phyloP scores from a whole-genome alignment of 2,888 invertebrate species.

The Crematogaster levior region DNA sequence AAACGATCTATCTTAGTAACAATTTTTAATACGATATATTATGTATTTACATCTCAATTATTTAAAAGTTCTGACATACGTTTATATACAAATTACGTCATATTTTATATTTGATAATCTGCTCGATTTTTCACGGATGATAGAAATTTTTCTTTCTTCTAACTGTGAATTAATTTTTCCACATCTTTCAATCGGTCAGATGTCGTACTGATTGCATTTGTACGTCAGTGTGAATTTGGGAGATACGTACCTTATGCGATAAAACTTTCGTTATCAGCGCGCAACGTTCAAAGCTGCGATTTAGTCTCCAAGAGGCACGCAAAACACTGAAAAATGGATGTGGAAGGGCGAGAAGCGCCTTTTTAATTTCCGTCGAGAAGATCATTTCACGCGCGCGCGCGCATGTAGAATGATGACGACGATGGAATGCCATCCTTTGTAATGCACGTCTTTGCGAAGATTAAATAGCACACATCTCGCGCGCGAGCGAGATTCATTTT shows the following conservation, averaged over 20 bases:
- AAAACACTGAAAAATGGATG: constrained; percentile 35
- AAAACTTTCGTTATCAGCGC: constrained; percentile 20
- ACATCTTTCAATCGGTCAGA: background rate
- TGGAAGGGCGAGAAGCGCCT: background rate
- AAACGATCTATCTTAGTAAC: background rate
- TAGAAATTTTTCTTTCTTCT: background rate
- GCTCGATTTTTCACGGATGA: background rate
- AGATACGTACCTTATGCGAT: background rate
- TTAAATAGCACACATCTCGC: constrained; percentile 24
- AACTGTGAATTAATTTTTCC: constrained; percentile 1
- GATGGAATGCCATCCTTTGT: constrained; percentile 13
- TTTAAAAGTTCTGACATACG: background rate
- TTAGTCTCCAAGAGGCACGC: background rate
- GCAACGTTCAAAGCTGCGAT: constrained; percentile 14
- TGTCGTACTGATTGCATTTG: background rate
- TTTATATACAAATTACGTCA: background rate
- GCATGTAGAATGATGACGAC: background rate
- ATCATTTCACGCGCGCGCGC: too few relatives aligned
- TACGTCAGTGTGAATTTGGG: background rate
- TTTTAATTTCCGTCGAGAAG: constrained; percentile 50
- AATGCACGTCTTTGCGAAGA: constrained; percentile 33
- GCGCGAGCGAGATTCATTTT: constrained; percentile 20
- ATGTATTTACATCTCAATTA: constrained; percentile 3
- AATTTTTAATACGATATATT: too few relatives aligned
- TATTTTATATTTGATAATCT: background rate